Conservation (phyloP, 1,140 invertebrate species). For the Drosophila albomicans region DNA sequence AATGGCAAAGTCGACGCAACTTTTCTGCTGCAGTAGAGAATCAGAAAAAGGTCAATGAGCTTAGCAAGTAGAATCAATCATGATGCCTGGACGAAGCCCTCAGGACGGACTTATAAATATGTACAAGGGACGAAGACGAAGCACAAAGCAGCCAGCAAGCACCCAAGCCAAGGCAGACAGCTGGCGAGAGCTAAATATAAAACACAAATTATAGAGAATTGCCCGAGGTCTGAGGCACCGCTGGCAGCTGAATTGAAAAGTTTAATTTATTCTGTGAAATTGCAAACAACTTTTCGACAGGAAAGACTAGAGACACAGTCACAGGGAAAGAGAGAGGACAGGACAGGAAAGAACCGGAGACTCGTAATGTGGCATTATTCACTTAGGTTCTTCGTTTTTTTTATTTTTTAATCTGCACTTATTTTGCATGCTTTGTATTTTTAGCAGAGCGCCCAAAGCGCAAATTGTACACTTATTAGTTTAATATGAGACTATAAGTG, state of each 20-base stretch:
- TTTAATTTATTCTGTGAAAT: conserved; percentile 47
- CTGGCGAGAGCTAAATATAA: conserved; percentile 66
- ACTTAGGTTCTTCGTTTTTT: conserved; percentile 28
- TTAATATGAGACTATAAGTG: conserved; percentile 17
- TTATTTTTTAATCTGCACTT: conserved; percentile 25
- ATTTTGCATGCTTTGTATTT: conserved; percentile 26
- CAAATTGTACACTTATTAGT: conserved; percentile 20
- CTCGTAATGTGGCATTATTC: conserved; percentile 40
- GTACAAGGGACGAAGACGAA: conserved; percentile 5
- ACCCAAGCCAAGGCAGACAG: not conserved
- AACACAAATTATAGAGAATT: conserved; percentile 53
- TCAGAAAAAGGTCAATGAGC: conserved; percentile 67
- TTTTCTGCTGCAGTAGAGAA: not conserved
- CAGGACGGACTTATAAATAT: conserved; percentile 44
- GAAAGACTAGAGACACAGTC: not conserved
- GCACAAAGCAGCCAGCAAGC: conserved; percentile 1
- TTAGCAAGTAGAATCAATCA: conserved; percentile 49
- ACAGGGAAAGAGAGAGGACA: not conserved
- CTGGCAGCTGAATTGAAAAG: conserved; percentile 26
- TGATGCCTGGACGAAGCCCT: conserved; percentile 29
- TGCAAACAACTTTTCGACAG: conserved; percentile 29
- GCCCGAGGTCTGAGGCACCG: not conserved
- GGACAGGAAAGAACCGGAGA: not conserved
- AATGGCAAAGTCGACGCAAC: not conserved
- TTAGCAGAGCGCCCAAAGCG: conserved; percentile 1